Conservation (phyloP, 2,797 vertebrate genomes). For the Pipistrellus kuhlii region DNA sequence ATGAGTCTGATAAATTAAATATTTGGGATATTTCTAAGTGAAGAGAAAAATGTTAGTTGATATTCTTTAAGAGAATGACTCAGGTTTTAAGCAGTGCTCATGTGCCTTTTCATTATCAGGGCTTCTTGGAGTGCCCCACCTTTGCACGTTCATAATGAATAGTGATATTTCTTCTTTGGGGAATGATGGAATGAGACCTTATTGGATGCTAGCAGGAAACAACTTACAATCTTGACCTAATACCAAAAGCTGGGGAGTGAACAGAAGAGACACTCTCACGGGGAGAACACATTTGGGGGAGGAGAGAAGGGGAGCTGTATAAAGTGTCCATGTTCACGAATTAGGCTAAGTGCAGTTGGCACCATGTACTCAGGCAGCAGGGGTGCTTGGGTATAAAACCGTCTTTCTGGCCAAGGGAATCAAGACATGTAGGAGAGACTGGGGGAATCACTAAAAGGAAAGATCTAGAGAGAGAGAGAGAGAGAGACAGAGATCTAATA, state of each 20-base stretch:
- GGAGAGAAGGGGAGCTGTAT: not conserved
- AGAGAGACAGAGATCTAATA: not conserved
- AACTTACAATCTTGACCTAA: not conserved
- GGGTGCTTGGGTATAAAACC: not conserved
- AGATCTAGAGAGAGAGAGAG: not conserved
- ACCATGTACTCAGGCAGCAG: not conserved
- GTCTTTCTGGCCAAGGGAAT: not conserved
- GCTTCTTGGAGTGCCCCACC: not conserved
- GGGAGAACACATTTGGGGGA: not conserved
- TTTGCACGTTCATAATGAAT: not conserved
- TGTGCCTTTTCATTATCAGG: not conserved
- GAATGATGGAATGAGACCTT: not conserved
- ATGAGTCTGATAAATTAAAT: constrained; percentile 19
- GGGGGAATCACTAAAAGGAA: not conserved
- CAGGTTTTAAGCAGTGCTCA: not conserved
- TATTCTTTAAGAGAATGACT: not conserved
- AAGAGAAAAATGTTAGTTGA: constrained; percentile 6
- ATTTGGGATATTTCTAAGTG: not conserved
- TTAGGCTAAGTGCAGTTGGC: not conserved
- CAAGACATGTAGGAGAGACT: not conserved
- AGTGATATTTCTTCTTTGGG: not conserved
- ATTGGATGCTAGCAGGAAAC: not conserved
- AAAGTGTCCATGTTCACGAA: not conserved
- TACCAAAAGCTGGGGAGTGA: not conserved
- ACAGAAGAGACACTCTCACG: not conserved